Conservation (phyloP, 1,140 invertebrate species). For the Tetragnatha versicolor region DNA sequence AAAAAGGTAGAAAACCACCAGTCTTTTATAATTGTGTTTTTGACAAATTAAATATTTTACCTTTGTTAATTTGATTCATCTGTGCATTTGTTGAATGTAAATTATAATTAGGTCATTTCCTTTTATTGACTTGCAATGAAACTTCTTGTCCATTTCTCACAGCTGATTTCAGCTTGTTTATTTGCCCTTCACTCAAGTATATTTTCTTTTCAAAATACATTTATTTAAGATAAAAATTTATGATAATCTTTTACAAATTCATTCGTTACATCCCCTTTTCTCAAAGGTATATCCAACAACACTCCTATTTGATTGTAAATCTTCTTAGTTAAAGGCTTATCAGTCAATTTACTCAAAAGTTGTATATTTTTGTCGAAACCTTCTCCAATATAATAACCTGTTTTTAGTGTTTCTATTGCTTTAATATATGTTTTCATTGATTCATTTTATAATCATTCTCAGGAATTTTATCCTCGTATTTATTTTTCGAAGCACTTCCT, state of each 20-base stretch:
- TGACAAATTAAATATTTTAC: neutral
- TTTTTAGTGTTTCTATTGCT: neutral
- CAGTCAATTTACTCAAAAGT: neutral
- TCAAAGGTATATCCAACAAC: neutral
- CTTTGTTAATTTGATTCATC: neutral
- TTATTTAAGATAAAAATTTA: slow-evolving; percentile 16
- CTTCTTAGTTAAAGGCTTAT: slow-evolving; percentile 2
- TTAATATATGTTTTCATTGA: neutral
- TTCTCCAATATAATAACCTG: neutral
- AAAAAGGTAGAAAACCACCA: slow-evolving; percentile 1
- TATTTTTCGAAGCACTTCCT: neutral
- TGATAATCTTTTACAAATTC: neutral
- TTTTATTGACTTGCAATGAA: neutral
- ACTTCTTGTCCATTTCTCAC: neutral
- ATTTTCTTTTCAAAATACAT: slow-evolving; percentile 13
- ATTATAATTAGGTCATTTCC: neutral
- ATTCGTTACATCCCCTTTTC: neutral
- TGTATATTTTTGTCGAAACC: neutral
- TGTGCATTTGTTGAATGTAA: neutral
- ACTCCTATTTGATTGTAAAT: neutral
- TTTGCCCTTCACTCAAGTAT: neutral
- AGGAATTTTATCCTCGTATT: neutral
- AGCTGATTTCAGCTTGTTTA: neutral
- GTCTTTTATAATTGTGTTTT: slow-evolving; percentile 15
- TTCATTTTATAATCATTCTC: neutral